Evolutionary conservation across 2,888 invertebrate species (phyloP), one percentile per base, ranked within the genome.

Genomic region (Minunthozetes semirufus): DNA sequence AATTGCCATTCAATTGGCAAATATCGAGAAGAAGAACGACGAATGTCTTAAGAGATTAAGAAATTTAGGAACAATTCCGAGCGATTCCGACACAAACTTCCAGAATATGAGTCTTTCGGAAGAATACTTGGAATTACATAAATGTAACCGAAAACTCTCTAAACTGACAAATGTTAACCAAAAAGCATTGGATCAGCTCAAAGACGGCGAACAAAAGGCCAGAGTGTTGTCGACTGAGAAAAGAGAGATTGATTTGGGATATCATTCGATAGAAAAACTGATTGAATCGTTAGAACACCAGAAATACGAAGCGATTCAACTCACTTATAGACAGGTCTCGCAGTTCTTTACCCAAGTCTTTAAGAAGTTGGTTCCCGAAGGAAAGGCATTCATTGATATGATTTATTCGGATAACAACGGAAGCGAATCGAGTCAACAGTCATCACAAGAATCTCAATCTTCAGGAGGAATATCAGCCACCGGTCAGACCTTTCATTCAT

Each of bases 111-210:
- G 82, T 72, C 82, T 84, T 48, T 87, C 87, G 80, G 85, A 85
- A 88, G 85, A 99, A 22, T 98, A 97, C 83, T 93, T 92, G 86
- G 96, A 98, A 84, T 86, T 99, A 80, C 96, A 98, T 81, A 94
- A 95, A 82, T 92, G 96, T 3, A 98, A 99, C 82, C 90, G 91
- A 80, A 95, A 99, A 82, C 85, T 99, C 76, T 98, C 99, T 83
- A 96, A 96, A 84, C 99, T 96, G 85, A 95, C 94, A 80, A 98
- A 99, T 83, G 99, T 99, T 0, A 99, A 99, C 85, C 99, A 99
- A 83, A 98, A 98, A 82, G 99, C 99, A 0, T 85, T 99, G 81
- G 99, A 99, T 82, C 99, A 99, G 83, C 99, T 98, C 84, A 90
- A 98, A 83, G 96, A 94, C 81, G 82, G 93, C 94, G 80, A 85